Conservation (phyloP, 2,113 vertebrate genomes). For the Lethenteron camtschaticum region DNA sequence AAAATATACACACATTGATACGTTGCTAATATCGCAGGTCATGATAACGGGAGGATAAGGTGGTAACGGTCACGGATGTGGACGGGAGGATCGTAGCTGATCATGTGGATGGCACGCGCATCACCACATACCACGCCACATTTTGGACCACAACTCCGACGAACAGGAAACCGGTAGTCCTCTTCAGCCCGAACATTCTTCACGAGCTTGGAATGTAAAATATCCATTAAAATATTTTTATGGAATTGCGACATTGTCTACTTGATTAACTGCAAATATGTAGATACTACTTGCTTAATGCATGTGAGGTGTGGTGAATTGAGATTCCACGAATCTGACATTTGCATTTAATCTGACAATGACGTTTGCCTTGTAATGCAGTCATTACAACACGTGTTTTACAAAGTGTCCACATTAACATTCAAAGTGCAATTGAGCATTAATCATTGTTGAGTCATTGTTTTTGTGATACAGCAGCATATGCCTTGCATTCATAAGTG, state of each 20-base stretch:
- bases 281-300: neutral
- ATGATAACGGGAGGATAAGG: constrained; percentile 58
- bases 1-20: neutral
- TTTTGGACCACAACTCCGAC: neutral
- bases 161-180: constrained; percentile 6
- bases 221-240: neutral
- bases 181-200: neutral
- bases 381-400: too few species aligned
- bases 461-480: too few species aligned
- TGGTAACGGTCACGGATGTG: constrained; percentile 30
- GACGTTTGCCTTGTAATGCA: too few species aligned
- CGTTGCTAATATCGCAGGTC: constrained; percentile 23
- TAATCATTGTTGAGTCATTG: too few species aligned
- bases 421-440: too few species aligned
- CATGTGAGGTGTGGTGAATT: too few species aligned
- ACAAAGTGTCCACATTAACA: too few species aligned
- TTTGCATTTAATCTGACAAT: too few species aligned
- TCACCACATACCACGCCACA: constrained; percentile 40
- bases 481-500: too few species aligned
- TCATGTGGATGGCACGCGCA: constrained; percentile 67
- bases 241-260: constrained; percentile 2
- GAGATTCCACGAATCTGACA: too few species aligned
- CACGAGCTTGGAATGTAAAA: constrained; percentile 18
- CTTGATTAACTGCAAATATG: neutral
- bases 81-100: constrained; percentile 40